A percentile compares a stretch with the other conserved stretches of the same genome.
Evolutionary conservation across 2,797 vertebrate genomes (phyloP).

Genomic region (Cuculus canorus): DNA sequence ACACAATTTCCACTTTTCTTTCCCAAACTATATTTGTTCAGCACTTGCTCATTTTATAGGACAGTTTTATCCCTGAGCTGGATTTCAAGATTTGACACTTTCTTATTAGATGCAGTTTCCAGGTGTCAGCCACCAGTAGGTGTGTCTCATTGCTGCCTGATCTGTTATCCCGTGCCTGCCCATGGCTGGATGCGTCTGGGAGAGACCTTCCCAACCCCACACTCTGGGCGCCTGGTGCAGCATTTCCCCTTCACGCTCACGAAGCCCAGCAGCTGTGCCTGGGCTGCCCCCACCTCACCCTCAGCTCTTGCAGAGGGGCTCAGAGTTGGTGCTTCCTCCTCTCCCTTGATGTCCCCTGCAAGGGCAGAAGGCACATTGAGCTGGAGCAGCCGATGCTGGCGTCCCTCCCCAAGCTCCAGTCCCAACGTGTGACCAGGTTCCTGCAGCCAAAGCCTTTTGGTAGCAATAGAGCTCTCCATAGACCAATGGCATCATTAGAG

Average conservation of each 20-base stretch:
- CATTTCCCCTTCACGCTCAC: accelerated
- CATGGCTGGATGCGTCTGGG: neutral
- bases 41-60: neutral
- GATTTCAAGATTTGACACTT: neutral
- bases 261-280: neutral
- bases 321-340: too few relatives aligned
- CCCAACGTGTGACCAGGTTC: neutral
- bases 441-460: neutral
- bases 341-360: neutral
- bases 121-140: accelerated
- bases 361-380: accelerated
- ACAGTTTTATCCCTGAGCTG: neutral
- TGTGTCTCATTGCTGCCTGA: accelerated
- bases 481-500: accelerated
- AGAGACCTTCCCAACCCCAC: accelerated
- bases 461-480: accelerated
- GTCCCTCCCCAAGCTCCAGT: accelerated
- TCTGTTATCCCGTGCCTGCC: neutral
- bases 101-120: neutral
- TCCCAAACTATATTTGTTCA: neutral
- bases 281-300: neutral
- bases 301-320: too few relatives aligned
- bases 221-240: accelerated
- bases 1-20: neutral
- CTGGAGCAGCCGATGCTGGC: neutral